Conservation (phyloP, 1,140 invertebrate genomes). For the Caenorhabditis remanei region DNA sequence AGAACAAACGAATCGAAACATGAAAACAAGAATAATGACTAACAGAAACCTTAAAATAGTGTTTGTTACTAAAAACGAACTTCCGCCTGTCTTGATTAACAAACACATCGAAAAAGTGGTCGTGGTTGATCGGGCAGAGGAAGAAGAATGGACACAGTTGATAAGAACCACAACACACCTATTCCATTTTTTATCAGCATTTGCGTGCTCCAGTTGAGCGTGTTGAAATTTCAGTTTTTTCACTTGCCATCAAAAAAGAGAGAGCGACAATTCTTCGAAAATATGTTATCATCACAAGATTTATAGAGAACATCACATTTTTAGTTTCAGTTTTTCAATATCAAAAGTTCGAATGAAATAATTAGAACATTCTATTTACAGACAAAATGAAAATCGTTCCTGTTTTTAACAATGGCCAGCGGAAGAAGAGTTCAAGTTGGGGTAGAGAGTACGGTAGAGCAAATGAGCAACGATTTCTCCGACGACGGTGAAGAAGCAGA, state of each 20-base stretch:
- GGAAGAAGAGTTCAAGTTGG: slow-evolving; percentile 67
- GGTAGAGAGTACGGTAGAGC: slow-evolving; percentile 83
- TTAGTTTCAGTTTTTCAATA: neutral
- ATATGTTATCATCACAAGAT: neutral
- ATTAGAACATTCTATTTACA: slow-evolving; percentile 6
- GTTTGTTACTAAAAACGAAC: slow-evolving; percentile 26
- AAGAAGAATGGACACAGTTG: neutral
- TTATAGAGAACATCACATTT: slow-evolving; percentile 1
- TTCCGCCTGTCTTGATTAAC: slow-evolving; percentile 23
- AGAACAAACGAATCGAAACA: no score
- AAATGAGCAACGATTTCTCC: slow-evolving; percentile 92
- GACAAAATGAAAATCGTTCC: neutral
- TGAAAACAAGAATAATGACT: neutral
- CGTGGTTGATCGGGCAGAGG: no score
- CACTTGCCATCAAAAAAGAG: no score
- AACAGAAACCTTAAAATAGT: neutral
- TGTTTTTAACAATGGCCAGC: slow-evolving; percentile 40
- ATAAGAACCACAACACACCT: slow-evolving; percentile 34
- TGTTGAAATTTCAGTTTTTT: neutral
- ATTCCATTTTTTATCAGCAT: slow-evolving; percentile 4
- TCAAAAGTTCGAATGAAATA: neutral
- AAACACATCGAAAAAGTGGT: neutral
- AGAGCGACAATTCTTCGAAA: neutral
- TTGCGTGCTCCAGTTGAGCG: neutral
- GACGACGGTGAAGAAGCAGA: slow-evolving; percentile 89